phyloP scores from a whole-genome alignment of 1,140 invertebrate species.

The Penaeus indicus region DNA sequence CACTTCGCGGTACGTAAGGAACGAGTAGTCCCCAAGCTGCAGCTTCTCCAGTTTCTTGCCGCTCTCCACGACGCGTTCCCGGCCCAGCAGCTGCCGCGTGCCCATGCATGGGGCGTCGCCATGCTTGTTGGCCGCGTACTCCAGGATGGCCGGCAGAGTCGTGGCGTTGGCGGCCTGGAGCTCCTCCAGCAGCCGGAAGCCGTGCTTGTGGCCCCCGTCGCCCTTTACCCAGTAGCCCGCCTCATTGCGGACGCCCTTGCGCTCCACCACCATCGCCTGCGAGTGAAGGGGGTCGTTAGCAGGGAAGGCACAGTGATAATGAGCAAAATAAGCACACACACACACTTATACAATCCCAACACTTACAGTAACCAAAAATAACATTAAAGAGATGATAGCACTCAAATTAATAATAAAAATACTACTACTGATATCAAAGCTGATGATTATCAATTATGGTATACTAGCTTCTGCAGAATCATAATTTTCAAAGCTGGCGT shows the following conservation, averaged over 20 bases:
- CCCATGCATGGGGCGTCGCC: slow-evolving; percentile 62
- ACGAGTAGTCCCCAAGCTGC: slow-evolving; percentile 69
- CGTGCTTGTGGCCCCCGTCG: slow-evolving; percentile 58
- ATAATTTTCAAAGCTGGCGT: too few species aligned
- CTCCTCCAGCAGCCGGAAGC: slow-evolving; percentile 44
- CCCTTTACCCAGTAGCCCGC: slow-evolving; percentile 58
- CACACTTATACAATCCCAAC: too few species aligned
- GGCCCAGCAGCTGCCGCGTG: slow-evolving; percentile 58
- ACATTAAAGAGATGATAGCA: too few species aligned
- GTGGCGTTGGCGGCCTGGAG: slow-evolving; percentile 39
- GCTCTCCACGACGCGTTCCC: slow-evolving; percentile 42
- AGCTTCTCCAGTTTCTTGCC: slow-evolving; percentile 64
- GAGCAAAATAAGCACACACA: background rate
- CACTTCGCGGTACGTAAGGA: slow-evolving; percentile 70
- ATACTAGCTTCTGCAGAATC: too few species aligned
- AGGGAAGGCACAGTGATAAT: background rate
- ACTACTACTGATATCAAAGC: too few species aligned
- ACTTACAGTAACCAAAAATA: too few species aligned
- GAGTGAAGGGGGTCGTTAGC: background rate
- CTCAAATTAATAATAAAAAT: too few species aligned
- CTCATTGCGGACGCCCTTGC: slow-evolving; percentile 34
- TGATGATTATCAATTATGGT: too few species aligned
- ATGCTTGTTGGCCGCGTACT: slow-evolving; percentile 58
- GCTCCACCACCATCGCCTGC: slow-evolving; percentile 52
- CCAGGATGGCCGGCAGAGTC: slow-evolving; percentile 58